These are phyloP conservation scores for Plagiodera versicolora DNA, from an alignment of 2,888 invertebrate genomes.

Conservation along the genomic window DNA sequence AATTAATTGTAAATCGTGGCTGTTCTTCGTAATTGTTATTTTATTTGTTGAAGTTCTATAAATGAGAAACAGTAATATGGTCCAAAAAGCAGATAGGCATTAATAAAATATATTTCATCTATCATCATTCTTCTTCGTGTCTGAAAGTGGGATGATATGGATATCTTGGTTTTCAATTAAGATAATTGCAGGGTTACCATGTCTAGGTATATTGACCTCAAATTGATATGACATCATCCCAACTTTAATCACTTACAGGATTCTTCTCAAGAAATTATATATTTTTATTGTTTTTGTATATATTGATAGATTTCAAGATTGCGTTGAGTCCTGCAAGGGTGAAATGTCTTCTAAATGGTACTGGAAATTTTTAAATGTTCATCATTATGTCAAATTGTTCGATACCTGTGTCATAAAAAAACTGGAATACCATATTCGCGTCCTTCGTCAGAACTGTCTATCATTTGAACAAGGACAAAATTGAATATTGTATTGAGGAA, in stretches of 20 bases:
- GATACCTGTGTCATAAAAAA: neutral
- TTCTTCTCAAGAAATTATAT: conserved; percentile 22
- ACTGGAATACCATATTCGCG: no score
- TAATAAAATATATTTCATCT: neutral
- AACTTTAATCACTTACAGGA: conserved; percentile 13
- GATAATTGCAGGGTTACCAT: conserved; percentile 50
- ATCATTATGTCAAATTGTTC: neutral
- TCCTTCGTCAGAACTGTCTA: no score
- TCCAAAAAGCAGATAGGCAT: conserved; percentile 26
- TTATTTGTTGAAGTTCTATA: conserved; percentile 42
- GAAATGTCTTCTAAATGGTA: neutral
- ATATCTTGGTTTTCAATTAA: conserved; percentile 31
- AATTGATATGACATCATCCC: neutral
- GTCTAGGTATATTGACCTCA: conserved; percentile 39
- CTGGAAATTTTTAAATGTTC: neutral
- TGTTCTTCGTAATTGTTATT: conserved; percentile 49
- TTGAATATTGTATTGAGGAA: no score
- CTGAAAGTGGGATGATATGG: neutral
- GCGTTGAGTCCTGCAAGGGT: conserved; percentile 8
- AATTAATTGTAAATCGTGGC: conserved; percentile 46
- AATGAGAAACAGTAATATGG: conserved; percentile 30
- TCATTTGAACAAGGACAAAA: no score
- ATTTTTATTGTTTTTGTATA: conserved; percentile 31
- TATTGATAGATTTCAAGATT: conserved; percentile 16
- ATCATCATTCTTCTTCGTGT: conserved; percentile 11